phyloP scores from a whole-genome alignment of 2,888 invertebrate species.

The Aplocera efformata region DNA sequence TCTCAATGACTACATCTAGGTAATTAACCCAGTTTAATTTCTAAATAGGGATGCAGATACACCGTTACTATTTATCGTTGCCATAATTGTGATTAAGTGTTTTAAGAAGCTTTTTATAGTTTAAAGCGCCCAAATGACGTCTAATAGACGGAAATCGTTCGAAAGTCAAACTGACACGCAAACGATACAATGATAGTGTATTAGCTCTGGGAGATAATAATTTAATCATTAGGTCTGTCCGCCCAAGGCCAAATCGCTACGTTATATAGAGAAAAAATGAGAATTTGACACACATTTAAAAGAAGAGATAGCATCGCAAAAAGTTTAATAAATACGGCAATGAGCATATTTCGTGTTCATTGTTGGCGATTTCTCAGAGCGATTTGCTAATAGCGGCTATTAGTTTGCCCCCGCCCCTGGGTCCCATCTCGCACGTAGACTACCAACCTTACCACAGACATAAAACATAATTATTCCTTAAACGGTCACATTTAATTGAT shows the following conservation, averaged over 20 bases:
- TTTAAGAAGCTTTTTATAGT: conserved; percentile 22
- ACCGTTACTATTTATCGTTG: conserved; percentile 17
- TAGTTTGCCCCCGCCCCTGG: conserved; percentile 61
- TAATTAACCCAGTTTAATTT: conserved; percentile 23
- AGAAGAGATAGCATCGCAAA: conserved; percentile 60
- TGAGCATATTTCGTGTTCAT: conserved; percentile 72
- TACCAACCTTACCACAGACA: conserved; percentile 57
- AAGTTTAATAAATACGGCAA: conserved; percentile 65
- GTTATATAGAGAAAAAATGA: conserved; percentile 52
- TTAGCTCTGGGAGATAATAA: conserved; percentile 57
- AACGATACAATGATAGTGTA: conserved; percentile 57
- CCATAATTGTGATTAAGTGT: conserved; percentile 23
- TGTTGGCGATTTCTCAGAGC: conserved; percentile 72
- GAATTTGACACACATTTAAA: conserved; percentile 62
- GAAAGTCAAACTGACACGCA: conserved; percentile 52
- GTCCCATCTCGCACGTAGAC: conserved; percentile 57
- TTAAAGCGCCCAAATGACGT: conserved; percentile 24
- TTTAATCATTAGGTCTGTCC: conserved; percentile 63
- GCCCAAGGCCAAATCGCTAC: conserved; percentile 56
- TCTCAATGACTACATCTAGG: conserved; percentile 10
- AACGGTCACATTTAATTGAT: conserved; percentile 73
- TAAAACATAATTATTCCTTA: conserved; percentile 71
- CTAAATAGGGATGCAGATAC: conserved; percentile 18
- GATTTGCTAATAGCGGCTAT: conserved; percentile 72
- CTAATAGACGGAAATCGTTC: conserved; percentile 51